Percentiles rank a stretch among this genome's conserved stretches.
Evolutionary conservation across 2,113 vertebrate genomes (phyloP).

Genomic region (Lophotis ruficrista): DNA sequence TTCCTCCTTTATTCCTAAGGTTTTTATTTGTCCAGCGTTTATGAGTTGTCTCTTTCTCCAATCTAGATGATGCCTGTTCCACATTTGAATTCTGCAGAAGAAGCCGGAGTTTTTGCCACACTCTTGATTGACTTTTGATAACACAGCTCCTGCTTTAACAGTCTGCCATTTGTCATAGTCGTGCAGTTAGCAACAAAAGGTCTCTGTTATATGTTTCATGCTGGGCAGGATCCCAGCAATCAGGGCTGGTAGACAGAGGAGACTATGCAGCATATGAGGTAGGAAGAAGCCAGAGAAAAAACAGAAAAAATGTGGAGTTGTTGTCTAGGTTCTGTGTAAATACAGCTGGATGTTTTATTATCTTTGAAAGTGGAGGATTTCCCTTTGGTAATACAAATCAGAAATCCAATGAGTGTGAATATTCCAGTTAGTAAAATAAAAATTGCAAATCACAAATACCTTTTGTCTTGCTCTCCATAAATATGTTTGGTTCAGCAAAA

Average conservation of each 20-base stretch:
- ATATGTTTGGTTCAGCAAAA: not conserved
- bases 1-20: not conserved
- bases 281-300: not conserved
- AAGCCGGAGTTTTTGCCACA: not conserved
- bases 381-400: not conserved
- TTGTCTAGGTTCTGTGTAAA: not conserved
- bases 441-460: not conserved
- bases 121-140: constrained; percentile 24
- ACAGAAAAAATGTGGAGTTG: not conserved
- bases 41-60: not conserved
- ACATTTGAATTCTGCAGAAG: not conserved
- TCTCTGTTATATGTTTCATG: constrained; percentile 22
- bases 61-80: not conserved
- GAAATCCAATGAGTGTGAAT: not conserved
- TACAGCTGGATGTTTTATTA: not conserved
- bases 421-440: not conserved
- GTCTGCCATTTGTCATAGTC: constrained; percentile 28
- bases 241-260: not conserved
- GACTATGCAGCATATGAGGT: not conserved
- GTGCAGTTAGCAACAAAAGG: constrained; percentile 23
- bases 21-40: not conserved
- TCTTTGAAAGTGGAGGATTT: not conserved
- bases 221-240: not conserved
- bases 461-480: not conserved
- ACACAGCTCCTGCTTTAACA: constrained; percentile 28